These are phyloP conservation scores for Parotocinclus haroldoi DNA, from an alignment of 2,797 vertebrate genomes.

Conservation along the genomic window DNA sequence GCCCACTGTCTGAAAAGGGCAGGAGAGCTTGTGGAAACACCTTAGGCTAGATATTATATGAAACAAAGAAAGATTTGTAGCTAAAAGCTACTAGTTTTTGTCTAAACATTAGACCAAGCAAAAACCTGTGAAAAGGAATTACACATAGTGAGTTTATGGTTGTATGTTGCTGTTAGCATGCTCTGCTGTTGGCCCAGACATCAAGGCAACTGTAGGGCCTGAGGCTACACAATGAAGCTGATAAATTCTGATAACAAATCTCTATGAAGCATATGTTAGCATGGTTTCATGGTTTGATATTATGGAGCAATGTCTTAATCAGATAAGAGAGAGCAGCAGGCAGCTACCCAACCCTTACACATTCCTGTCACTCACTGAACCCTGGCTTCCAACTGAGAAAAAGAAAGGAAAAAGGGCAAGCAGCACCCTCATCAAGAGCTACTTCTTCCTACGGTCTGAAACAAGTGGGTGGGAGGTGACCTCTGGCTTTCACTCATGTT, in stretches of 20 bases:
- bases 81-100: not conserved
- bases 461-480: constrained; percentile 45
- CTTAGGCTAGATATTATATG: constrained; percentile 1
- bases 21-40: not conserved
- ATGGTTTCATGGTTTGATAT: constrained; percentile 47
- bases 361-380: constrained; percentile 72
- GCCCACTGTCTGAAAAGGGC: constrained; percentile 24
- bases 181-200: not conserved
- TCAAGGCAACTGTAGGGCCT: not conserved
- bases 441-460: constrained; percentile 34
- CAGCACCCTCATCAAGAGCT: constrained; percentile 27
- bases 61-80: not conserved
- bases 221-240: not conserved
- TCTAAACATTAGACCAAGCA: not conserved
- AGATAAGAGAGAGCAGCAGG: constrained; percentile 61
- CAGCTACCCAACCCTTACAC: constrained; percentile 54
- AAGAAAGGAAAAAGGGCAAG: constrained; percentile 26
- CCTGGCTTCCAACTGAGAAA: constrained; percentile 52
- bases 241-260: constrained; percentile 12
- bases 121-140: too few relatives aligned
- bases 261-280: constrained; percentile 15
- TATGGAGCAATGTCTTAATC: constrained; percentile 61
- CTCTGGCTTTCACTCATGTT: constrained; percentile 47
- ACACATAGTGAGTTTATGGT: too few relatives aligned
- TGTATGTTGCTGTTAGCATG: too few relatives aligned